Conservation (phyloP, 2,888 invertebrate genomes). For the Aquatica leii region DNA sequence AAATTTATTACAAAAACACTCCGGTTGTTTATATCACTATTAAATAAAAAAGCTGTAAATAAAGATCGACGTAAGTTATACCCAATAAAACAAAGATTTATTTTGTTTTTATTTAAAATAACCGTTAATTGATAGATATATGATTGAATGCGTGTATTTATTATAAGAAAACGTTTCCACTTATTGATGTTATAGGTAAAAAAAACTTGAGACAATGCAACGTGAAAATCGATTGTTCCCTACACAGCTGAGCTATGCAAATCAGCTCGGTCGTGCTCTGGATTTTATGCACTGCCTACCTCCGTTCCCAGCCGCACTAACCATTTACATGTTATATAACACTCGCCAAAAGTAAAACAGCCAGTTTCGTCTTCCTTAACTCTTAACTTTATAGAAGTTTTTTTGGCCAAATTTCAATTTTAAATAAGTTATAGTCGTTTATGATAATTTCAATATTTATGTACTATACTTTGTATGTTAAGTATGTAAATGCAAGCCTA, state of each 20-base stretch:
- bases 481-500: too few relatives aligned
- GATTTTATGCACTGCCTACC: slow-evolving; percentile 58
- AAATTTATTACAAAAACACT: slow-evolving; percentile 30
- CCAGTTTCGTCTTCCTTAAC: slow-evolving; percentile 5
- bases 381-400: too few relatives aligned
- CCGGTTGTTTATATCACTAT: slow-evolving; percentile 20
- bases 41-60: slow-evolving; percentile 4
- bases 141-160: too few relatives aligned
- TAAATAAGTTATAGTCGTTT: too few relatives aligned
- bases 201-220: slow-evolving; percentile 30
- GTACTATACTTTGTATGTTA: too few relatives aligned
- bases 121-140: too few relatives aligned
- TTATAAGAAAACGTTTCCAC: too few relatives aligned
- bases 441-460: too few relatives aligned
- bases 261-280: slow-evolving; percentile 61
- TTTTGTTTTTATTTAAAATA: too few relatives aligned
- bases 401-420: too few relatives aligned
- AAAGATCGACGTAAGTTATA: background rate
- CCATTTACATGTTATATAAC: slow-evolving; percentile 37
- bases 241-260: slow-evolving; percentile 63
- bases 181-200: background rate
- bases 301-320: slow-evolving; percentile 34
- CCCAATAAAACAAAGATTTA: background rate
- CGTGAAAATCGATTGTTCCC: slow-evolving; percentile 59
- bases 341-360: slow-evolving; percentile 19